A percentile compares a stretch with the other conserved stretches of the same genome.
Conservation (phyloP, 2,888 invertebrate species). For the Bellardia pandia region DNA sequence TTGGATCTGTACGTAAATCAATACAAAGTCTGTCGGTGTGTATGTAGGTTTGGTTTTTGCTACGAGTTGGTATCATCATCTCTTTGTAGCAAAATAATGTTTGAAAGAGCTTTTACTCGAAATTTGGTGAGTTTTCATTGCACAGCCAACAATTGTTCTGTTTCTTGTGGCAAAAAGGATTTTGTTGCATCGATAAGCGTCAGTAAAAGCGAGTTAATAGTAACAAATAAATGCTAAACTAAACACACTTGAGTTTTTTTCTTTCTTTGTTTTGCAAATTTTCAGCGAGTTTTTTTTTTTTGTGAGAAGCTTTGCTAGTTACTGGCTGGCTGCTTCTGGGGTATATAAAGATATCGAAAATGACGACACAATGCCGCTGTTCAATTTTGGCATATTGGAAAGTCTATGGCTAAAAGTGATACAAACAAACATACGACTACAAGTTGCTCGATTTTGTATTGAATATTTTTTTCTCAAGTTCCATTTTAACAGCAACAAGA, state of each 20-base stretch:
- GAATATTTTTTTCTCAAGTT: slow-evolving; percentile 37
- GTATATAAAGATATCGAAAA: slow-evolving; percentile 84
- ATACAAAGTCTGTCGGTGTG: neutral
- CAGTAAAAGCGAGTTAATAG: slow-evolving; percentile 82
- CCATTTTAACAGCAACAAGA: slow-evolving; percentile 25
- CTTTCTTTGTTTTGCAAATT: slow-evolving; percentile 63
- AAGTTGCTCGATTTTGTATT: slow-evolving; percentile 41
- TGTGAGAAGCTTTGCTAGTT: slow-evolving; percentile 25
- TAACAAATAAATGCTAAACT: slow-evolving; percentile 84
- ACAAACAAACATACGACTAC: slow-evolving; percentile 38
- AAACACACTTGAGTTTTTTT: slow-evolving; percentile 79
- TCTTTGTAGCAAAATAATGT: slow-evolving; percentile 16
- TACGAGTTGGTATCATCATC: neutral
- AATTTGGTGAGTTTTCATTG: slow-evolving; percentile 35
- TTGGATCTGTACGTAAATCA: slow-evolving; percentile 26
- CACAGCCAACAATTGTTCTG: slow-evolving; percentile 50
- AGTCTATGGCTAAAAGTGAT: slow-evolving; percentile 57
- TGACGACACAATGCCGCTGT: slow-evolving; percentile 83
- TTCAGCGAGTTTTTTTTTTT: slow-evolving; percentile 29
- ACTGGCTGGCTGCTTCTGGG: slow-evolving; percentile 50
- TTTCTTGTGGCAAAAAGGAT: slow-evolving; percentile 49
- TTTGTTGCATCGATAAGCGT: slow-evolving; percentile 79
- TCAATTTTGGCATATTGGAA: slow-evolving; percentile 81
- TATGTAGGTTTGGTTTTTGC: neutral
- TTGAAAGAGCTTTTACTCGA: slow-evolving; percentile 3